Conservation (phyloP, 2,797 vertebrate genomes). For the Onychomys torridus region DNA sequence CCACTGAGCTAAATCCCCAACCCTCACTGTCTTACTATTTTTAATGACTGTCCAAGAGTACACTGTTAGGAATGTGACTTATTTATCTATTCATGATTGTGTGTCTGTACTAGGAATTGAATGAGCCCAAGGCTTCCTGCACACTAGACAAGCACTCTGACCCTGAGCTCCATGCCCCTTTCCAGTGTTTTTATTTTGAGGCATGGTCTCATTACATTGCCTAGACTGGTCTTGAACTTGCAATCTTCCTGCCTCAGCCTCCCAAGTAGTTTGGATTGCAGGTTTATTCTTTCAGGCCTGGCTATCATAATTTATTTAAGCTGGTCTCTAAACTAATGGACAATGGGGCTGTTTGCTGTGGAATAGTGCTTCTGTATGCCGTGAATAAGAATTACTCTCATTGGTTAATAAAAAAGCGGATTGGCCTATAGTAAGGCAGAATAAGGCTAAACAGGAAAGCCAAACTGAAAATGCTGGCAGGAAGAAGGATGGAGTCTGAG, state of each 20-base stretch:
- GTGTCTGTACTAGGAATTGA: not conserved
- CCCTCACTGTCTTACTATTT: not conserved
- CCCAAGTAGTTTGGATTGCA: not conserved
- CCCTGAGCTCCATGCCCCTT: not conserved
- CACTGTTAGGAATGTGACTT: not conserved
- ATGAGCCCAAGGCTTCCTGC: not conserved
- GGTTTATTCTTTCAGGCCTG: not conserved
- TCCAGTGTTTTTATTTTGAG: not conserved
- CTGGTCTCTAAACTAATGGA: slow-evolving; percentile 8
- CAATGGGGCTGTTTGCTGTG: not conserved
- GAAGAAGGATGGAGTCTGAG: too few species aligned
- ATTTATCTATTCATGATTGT: not conserved
- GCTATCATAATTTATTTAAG: slow-evolving; percentile 40
- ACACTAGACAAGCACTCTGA: not conserved
- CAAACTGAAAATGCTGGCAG: too few species aligned
- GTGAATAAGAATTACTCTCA: too few species aligned
- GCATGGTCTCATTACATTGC: not conserved
- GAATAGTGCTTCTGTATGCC: too few species aligned
- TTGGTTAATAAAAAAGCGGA: too few species aligned
- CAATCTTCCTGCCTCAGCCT: not conserved
- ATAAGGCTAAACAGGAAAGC: too few species aligned
- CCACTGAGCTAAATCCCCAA: too few species aligned
- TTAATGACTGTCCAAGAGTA: not conserved
- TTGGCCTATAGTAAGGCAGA: too few species aligned
- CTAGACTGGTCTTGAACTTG: not conserved